Conservation (phyloP, 2,797 vertebrate genomes). For the Sparidentex hasta region DNA sequence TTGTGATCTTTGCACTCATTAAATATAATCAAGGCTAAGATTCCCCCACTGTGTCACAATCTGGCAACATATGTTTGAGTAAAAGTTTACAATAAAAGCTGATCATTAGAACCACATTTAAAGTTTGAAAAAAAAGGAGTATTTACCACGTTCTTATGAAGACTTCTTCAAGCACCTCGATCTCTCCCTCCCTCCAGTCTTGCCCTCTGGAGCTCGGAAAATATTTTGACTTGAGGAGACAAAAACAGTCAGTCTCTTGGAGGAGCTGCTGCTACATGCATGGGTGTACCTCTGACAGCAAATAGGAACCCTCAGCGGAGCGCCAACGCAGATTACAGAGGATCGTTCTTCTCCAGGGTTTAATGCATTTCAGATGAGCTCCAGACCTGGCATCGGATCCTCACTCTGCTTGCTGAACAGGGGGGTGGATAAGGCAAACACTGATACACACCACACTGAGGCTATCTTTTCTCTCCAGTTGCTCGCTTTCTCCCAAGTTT, state of each 20-base stretch:
- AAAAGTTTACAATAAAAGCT: constrained; percentile 5
- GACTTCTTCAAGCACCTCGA: constrained; percentile 50
- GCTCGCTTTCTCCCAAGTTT: constrained; percentile 42
- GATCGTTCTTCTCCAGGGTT: constrained; percentile 72
- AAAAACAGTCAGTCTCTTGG: constrained; percentile 56
- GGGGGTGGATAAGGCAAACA: constrained; percentile 48
- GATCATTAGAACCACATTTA: background rate
- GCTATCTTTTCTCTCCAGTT: constrained; percentile 50
- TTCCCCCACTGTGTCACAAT: constrained; percentile 8
- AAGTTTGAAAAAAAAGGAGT: constrained; percentile 44
- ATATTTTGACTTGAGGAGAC: constrained; percentile 73
- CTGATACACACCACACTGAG: constrained; percentile 40
- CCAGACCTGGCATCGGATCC: constrained; percentile 61
- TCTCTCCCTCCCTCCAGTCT: constrained; percentile 41
- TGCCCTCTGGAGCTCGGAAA: constrained; percentile 74
- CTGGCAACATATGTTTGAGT: background rate
- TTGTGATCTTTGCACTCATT: background rate
- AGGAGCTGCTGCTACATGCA: constrained; percentile 75
- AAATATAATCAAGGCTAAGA: background rate
- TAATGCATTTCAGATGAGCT: constrained; percentile 83
- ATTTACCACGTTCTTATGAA: constrained; percentile 70
- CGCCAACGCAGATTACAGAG: constrained; percentile 62
- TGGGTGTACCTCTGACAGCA: constrained; percentile 71
- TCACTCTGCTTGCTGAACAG: constrained; percentile 54
- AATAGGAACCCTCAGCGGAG: constrained; percentile 62